Evolutionary conservation across 2,797 vertebrate species (phyloP).

Genomic region (Dryobates pubescens): DNA sequence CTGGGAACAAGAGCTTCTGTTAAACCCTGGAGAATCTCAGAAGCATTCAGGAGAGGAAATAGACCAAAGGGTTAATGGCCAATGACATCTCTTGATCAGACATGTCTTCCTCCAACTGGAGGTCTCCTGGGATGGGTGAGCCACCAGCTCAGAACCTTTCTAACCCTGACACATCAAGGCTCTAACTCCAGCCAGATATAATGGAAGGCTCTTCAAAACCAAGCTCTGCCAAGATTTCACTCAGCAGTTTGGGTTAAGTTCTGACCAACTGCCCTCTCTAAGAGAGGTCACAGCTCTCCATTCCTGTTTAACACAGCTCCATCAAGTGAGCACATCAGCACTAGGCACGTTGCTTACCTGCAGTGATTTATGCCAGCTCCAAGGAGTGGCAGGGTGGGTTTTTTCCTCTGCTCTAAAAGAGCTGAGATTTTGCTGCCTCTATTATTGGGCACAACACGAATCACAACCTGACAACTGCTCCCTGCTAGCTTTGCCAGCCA

Average conservation of each 20-base stretch:
- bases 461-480: not conserved
- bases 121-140: not conserved
- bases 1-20: slow-evolving; percentile 70
- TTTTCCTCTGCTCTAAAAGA: not conserved
- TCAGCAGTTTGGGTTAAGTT: not conserved
- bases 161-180: not conserved
- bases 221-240: not conserved
- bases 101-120: not conserved
- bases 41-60: not conserved
- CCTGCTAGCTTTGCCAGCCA: not conserved
- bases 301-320: not conserved
- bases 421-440: not conserved
- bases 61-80: not conserved
- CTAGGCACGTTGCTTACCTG: not conserved
- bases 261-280: not conserved
- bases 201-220: not conserved
- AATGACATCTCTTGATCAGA: not conserved
- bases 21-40: not conserved
- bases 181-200: not conserved
- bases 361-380: not conserved
- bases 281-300: not conserved
- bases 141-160: not conserved
- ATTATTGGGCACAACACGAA: not conserved
- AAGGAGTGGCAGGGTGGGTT: not conserved
- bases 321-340: not conserved